These are phyloP conservation scores for Linurgus olivaceus DNA, from an alignment of 2,797 vertebrate species.

Conservation along the genomic window DNA sequence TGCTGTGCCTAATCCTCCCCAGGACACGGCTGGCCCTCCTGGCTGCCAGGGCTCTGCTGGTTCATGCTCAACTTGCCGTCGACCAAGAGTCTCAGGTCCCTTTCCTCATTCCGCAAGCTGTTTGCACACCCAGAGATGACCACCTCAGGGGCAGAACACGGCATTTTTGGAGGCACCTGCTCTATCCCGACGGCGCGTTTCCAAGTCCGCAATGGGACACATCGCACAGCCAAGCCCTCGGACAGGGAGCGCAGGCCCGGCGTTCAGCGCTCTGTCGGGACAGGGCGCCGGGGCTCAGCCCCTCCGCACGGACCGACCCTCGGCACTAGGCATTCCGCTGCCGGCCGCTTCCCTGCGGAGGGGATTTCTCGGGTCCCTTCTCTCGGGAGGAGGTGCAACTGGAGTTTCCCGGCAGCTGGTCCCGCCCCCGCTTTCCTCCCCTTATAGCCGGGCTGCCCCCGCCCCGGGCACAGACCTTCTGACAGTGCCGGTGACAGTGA, in stretches of 20 bases:
- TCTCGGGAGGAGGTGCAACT: not conserved
- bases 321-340: fast-evolving
- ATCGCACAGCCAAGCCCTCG: fast-evolving
- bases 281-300: fast-evolving
- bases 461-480: fast-evolving
- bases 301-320: not conserved
- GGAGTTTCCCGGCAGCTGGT: not conserved
- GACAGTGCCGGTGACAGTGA: not conserved
- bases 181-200: not conserved
- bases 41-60: not conserved
- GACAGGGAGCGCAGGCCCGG: not conserved
- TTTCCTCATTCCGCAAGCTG: not conserved
- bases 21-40: fast-evolving
- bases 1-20: not conserved
- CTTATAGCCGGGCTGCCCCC: constrained; percentile 6
- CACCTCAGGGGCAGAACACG: not conserved
- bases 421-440: not conserved
- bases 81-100: not conserved
- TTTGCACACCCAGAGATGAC: not conserved
- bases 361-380: not conserved
- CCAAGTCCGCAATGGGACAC: not conserved
- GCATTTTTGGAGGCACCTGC: not conserved
- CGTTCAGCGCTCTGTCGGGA: fast-evolving
- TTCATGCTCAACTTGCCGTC: not conserved
- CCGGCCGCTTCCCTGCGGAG: fast-evolving